Evolutionary conservation across 1,140 invertebrate species (phyloP), one percentile per base, ranked within the genome.

Genomic region (Trinorchestia longiramus): DNA sequence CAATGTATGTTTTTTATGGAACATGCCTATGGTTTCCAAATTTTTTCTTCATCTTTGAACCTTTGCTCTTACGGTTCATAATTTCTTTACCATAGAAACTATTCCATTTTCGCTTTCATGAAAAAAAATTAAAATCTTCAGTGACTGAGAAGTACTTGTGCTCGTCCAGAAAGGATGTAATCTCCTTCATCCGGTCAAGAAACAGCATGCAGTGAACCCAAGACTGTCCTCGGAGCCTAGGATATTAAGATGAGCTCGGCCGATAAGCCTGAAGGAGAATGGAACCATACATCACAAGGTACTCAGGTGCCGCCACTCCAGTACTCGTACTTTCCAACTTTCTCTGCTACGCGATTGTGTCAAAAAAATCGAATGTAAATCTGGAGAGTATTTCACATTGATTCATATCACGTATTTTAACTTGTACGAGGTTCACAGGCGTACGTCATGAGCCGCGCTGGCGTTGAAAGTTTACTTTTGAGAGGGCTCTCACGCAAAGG

Each of bases 221-320:
- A 94, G 92, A 47, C 43, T 47, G 43, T 94, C 92, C 92, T 94
- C 92, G 47, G 6, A 42, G 43, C 40, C 44, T 1, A 23, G 8
- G 8, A 94, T 44, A 94, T 94, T 94, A 94, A 94, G 92, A 94
- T 94, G 92, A 44, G 36, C 92, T 44, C 43, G 43, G 36, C 43
- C 40, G 92, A 94, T 94, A 94, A 94, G 92, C 43, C 40, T 15
- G 43, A 94, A 19, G 44, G 47, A 94, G 92, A 94, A 94, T 94
- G 44, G 44, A 0, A 0, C 92, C 43, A 94, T 94, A n/a, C 43
- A 15, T 94, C 92, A 94, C 92, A 94, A 23, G 90, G 43, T 44
- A 47, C 92, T 47, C 41, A 94, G 92, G 92, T 45, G 92, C 6
- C 6, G 40, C 8, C 62, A 77, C 62, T 77, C 15, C 62, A 77